Percentiles rank a stretch among this genome's conserved stretches.
These are phyloP conservation scores for Arnoldichthys spilopterus DNA, from an alignment of 2,797 vertebrate species.

Conservation along the genomic window DNA sequence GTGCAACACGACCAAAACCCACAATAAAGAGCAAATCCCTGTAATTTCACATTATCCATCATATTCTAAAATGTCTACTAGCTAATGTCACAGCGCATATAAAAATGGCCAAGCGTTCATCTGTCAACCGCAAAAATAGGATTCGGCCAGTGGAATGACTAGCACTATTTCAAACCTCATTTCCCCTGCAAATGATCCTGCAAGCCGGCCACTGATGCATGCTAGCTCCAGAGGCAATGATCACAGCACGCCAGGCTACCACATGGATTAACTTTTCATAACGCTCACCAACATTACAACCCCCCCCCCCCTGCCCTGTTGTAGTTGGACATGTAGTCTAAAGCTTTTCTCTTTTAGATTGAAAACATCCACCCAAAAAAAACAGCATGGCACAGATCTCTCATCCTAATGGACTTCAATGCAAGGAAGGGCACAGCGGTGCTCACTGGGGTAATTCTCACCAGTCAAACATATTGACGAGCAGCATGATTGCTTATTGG, in stretches of 20 bases:
- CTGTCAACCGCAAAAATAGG: constrained; percentile 60
- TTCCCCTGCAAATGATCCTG: constrained; percentile 63
- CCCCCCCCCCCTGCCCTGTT: constrained; percentile 1
- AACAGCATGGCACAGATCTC: not conserved
- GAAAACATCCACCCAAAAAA: constrained; percentile 26
- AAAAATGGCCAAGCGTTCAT: constrained; percentile 61
- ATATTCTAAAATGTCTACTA: constrained; percentile 39
- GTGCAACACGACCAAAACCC: not conserved
- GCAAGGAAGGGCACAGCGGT: constrained; percentile 9
- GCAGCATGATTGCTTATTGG: constrained; percentile 36
- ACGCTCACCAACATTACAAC: constrained; percentile 57
- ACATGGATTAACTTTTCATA: constrained; percentile 66
- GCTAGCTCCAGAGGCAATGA: constrained; percentile 58
- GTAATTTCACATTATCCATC: constrained; percentile 35
- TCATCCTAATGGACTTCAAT: constrained; percentile 11
- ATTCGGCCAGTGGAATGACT: constrained; percentile 59
- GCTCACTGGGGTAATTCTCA: constrained; percentile 30
- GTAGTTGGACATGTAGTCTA: constrained; percentile 34
- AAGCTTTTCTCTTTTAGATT: constrained; percentile 19
- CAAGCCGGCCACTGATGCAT: constrained; percentile 52
- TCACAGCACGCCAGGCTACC: constrained; percentile 49
- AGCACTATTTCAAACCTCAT: constrained; percentile 65
- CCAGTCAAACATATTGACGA: constrained; percentile 49
- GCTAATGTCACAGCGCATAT: constrained; percentile 50
- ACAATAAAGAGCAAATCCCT: constrained; percentile 13